A percentile compares a stretch with the other conserved stretches of the same genome.
Evolutionary conservation across 1,140 invertebrate genomes (phyloP).

Genomic region (Hyles vespertilio): DNA sequence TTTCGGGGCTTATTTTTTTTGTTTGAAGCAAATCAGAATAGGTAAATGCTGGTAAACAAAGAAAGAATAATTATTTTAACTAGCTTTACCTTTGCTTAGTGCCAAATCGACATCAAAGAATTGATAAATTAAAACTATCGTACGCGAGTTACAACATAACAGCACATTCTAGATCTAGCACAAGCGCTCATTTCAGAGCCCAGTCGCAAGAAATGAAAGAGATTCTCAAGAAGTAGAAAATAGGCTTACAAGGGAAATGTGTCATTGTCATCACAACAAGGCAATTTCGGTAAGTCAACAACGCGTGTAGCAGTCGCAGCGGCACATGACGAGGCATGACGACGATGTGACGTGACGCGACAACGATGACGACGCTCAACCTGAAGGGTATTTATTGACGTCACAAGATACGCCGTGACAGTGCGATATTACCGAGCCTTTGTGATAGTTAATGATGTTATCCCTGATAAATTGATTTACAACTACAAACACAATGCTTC

Average conservation of each 20-base stretch:
- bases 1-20: no score
- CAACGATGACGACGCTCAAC: constrained; percentile 22
- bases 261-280: constrained; percentile 29
- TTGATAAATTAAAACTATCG: no score
- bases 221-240: constrained; percentile 15
- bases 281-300: constrained; percentile 38
- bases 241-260: constrained; percentile 25
- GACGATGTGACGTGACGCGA: constrained; percentile 25
- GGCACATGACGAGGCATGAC: constrained; percentile 32
- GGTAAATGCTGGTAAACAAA: no score
- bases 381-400: constrained; percentile 45
- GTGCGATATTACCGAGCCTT: neutral
- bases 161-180: no score
- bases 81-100: no score
- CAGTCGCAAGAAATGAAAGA: constrained; percentile 17
- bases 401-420: constrained; percentile 25
- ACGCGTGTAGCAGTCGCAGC: constrained; percentile 25
- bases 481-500: no score
- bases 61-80: no score
- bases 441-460: neutral
- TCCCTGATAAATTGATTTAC: neutral
- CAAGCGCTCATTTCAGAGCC: constrained; percentile 12
- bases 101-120: no score
- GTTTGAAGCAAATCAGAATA: no score
- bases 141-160: no score